Conservation (phyloP, 2,888 invertebrate genomes). For the Oscheius sp. region DNA sequence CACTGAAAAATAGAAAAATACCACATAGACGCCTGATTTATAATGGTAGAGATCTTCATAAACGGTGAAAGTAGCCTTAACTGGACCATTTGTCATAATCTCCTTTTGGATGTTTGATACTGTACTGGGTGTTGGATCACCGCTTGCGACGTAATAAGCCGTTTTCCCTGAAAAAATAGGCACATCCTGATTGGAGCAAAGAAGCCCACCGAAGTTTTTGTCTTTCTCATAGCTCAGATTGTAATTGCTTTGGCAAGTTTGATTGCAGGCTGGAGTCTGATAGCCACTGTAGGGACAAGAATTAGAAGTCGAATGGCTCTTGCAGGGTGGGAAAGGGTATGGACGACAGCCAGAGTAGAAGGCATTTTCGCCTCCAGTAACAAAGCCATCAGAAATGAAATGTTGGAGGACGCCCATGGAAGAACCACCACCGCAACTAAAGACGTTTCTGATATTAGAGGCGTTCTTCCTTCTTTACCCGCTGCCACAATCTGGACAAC, state of each 20-base stretch:
- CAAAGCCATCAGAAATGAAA: neutral
- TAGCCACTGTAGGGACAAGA: neutral
- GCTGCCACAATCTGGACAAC: neutral
- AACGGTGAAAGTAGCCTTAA: neutral
- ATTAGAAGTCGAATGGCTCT: no score
- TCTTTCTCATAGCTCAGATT: neutral
- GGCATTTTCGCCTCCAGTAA: neutral
- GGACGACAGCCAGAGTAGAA: neutral
- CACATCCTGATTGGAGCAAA: neutral
- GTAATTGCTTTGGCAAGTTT: neutral
- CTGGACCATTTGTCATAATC: neutral
- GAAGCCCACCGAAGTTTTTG: neutral
- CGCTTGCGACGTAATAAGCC: no score
- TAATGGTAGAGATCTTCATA: neutral
- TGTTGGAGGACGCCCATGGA: no score
- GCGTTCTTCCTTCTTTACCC: neutral
- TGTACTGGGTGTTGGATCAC: neutral
- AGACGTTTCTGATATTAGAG: neutral
- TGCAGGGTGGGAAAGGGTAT: neutral
- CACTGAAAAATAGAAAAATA: slow-evolving; percentile 72
- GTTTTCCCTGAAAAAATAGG: slow-evolving; percentile 20
- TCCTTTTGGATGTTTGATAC: neutral
- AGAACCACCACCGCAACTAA: no score
- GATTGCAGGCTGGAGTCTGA: neutral
- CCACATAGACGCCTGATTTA: neutral